phyloP scores from a whole-genome alignment of 2,797 vertebrate species.

The Amniataba percoides region DNA sequence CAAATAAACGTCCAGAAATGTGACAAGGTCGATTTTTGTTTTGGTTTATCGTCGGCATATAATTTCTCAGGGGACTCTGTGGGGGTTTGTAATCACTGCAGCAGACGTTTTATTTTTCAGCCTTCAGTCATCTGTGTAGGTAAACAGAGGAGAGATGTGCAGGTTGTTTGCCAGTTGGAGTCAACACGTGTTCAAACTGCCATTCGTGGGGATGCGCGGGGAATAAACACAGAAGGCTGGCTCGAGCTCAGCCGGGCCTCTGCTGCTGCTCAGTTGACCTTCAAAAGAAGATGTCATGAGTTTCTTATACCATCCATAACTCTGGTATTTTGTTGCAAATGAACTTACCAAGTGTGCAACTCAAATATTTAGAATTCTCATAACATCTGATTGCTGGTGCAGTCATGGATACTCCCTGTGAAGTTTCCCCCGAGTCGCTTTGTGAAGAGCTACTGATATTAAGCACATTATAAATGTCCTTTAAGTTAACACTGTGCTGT shows the following conservation, averaged over 20 bases:
- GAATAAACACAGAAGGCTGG: conserved; percentile 57
- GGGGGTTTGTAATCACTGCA: conserved; percentile 65
- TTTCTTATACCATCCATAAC: conserved; percentile 22
- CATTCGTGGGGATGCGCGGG: conserved; percentile 45
- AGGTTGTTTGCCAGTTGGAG: conserved; percentile 66
- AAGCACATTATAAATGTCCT: conserved; percentile 1
- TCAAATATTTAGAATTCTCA: conserved; percentile 10
- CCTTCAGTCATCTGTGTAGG: conserved; percentile 70
- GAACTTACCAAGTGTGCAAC: conserved; percentile 14
- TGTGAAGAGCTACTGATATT: conserved; percentile 29
- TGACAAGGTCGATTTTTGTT: conserved; percentile 68
- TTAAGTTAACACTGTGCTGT: conserved; percentile 8
- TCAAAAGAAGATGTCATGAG: conserved; percentile 26
- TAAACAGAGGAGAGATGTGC: conserved; percentile 69
- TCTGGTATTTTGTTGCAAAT: conserved; percentile 14
- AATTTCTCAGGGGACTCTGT: conserved; percentile 58
- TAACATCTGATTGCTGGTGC: not conserved
- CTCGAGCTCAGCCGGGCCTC: conserved; percentile 31
- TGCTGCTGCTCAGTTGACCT: conserved; percentile 47
- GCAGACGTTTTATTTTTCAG: conserved; percentile 67
- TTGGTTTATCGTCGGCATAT: conserved; percentile 55
- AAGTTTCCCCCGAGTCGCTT: conserved; percentile 9
- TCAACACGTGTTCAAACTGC: conserved; percentile 59
- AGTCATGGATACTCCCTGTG: conserved; percentile 2
- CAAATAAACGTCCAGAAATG: conserved; percentile 61